A percentile compares a stretch with the other conserved stretches of the same genome.
phyloP scores from a whole-genome alignment of 2,888 invertebrate genomes.

The Ptilodon capucinus region DNA sequence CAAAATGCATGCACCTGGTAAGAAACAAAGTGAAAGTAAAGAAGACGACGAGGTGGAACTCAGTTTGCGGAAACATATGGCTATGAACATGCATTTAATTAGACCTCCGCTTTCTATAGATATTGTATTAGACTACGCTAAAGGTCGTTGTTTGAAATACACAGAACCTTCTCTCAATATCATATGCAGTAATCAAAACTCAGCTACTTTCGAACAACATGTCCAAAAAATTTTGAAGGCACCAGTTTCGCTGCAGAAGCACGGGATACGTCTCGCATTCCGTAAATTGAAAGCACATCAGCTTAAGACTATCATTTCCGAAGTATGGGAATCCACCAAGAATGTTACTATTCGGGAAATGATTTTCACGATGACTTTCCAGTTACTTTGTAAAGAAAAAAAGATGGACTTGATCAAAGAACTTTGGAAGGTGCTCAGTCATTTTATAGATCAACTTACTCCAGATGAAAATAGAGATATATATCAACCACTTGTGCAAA shows the following conservation, averaged over 20 bases:
- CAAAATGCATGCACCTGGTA: constrained; percentile 52
- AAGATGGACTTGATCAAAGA: constrained; percentile 27
- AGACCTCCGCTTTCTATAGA: constrained; percentile 50
- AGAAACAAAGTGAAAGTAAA: constrained; percentile 2
- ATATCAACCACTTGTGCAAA: constrained; percentile 38
- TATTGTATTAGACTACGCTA: constrained; percentile 45
- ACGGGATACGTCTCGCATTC: constrained; percentile 49
- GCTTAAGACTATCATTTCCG: constrained; percentile 35
- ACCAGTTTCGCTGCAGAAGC: constrained; percentile 55
- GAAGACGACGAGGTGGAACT: constrained; percentile 42
- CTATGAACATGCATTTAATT: constrained; percentile 54
- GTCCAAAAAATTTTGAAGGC: constrained; percentile 42
- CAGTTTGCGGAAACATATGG: constrained; percentile 48
- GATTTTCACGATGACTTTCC: constrained; percentile 43
- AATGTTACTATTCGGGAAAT: constrained; percentile 47
- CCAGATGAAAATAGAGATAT: constrained; percentile 47
- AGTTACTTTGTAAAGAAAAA: constrained; percentile 43
- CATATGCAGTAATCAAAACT: constrained; percentile 47
- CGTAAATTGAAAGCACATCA: constrained; percentile 39
- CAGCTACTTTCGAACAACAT: constrained; percentile 27
- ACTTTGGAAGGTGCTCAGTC: constrained; percentile 42
- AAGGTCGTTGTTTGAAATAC: constrained; percentile 54
- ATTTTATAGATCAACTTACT: constrained; percentile 46
- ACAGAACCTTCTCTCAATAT: constrained; percentile 50
- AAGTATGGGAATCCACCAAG: constrained; percentile 45